Conservation (phyloP, 2,113 vertebrate species). For the Mionectes macconnelli region DNA sequence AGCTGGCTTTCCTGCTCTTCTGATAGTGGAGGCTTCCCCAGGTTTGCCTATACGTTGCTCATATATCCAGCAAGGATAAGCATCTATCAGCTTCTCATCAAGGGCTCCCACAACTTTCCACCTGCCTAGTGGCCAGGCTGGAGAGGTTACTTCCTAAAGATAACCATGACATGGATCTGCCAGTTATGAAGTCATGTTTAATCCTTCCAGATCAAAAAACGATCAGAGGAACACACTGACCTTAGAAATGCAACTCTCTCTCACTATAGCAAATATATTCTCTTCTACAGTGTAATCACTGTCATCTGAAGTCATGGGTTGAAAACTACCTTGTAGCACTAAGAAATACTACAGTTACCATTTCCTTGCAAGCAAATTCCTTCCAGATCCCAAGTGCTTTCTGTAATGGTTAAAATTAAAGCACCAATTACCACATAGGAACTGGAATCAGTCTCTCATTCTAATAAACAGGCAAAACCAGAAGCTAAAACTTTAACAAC, state of each 20-base stretch:
- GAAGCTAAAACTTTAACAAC: not conserved
- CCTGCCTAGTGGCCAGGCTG: not conserved
- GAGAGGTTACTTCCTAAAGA: not conserved
- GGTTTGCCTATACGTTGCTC: accelerated
- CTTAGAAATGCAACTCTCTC: not conserved
- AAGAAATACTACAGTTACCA: not conserved
- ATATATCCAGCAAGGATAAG: not conserved
- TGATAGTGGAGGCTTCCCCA: not conserved
- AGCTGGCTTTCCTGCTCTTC: not conserved
- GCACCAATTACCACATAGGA: not conserved
- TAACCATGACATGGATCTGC: not conserved
- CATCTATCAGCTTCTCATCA: not conserved
- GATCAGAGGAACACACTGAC: not conserved
- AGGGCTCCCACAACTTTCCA: not conserved
- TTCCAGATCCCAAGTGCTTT: not conserved
- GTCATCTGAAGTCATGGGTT: not conserved
- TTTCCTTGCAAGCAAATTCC: not conserved
- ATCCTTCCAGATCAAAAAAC: not conserved
- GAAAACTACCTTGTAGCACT: not conserved
- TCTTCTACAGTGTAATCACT: not conserved
- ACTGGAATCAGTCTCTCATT: not conserved
- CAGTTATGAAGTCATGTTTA: not conserved
- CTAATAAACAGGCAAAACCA: not conserved
- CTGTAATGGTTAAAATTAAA: not conserved
- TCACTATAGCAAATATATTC: not conserved